These are phyloP conservation scores for Zaprionus kolodkinae DNA, from an alignment of 1,140 invertebrate species.

Conservation along the genomic window DNA sequence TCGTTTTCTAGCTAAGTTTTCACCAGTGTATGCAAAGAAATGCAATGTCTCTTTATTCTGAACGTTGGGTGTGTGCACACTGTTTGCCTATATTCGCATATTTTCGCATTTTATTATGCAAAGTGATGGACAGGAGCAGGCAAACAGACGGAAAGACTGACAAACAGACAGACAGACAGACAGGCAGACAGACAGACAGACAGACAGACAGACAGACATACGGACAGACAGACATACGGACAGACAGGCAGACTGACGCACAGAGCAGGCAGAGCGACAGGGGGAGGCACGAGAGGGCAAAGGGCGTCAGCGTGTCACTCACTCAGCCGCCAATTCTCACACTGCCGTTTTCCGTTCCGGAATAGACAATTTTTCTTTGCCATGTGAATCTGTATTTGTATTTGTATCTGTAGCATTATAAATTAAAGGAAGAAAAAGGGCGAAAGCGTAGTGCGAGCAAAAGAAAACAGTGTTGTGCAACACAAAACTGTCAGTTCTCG, in stretches of 20 bases:
- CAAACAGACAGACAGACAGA: constrained; percentile 14
- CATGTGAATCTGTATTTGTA: constrained; percentile 41
- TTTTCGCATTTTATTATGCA: constrained; percentile 83
- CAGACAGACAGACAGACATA: constrained; percentile 18
- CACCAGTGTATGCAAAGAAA: constrained; percentile 11
- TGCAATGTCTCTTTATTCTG: constrained; percentile 42
- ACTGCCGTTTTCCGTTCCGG: constrained; percentile 16
- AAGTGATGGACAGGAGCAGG: constrained; percentile 49
- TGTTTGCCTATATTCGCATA: constrained; percentile 73
- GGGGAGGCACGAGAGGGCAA: constrained; percentile 20
- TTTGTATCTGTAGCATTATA: constrained; percentile 13
- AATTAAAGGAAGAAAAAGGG: constrained; percentile 27
- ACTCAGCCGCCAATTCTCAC: constrained; percentile 36
- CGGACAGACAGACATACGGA: constrained; percentile 28
- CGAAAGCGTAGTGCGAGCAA: neutral
- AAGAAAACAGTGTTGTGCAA: constrained; percentile 61
- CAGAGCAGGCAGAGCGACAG: neutral
- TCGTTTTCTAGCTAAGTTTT: neutral
- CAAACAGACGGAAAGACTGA: constrained; percentile 40
- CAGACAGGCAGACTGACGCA: constrained; percentile 12
- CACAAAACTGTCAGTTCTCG: constrained; percentile 70
- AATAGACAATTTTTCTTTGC: constrained; percentile 48
- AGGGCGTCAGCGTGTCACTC: constrained; percentile 76
- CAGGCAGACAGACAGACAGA: constrained; percentile 25
- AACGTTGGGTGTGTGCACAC: constrained; percentile 20